Evolutionary conservation across 2,888 invertebrate genomes (phyloP), one percentile per base, ranked within the genome.

Genomic region (Acanthosoma haemorrhoidale): DNA sequence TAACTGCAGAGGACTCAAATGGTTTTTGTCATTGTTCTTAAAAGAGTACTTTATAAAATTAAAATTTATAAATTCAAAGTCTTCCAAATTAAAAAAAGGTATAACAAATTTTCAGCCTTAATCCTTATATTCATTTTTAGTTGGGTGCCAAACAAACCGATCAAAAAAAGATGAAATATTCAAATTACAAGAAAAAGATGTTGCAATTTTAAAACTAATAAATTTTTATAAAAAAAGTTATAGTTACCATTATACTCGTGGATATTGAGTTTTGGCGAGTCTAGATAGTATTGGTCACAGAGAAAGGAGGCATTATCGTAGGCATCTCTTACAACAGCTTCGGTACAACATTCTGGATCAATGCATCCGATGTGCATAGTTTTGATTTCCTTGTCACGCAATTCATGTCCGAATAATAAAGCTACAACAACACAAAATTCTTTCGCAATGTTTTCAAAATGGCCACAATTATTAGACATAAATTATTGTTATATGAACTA

Each of bases 231-330:
- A n/a, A n/a, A n/a, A n/a, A n/a, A 43, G 2, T 43, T 36, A 32
- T 60, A 68, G n/a, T 84, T 80, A 90, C 91, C 86, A 79, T 92
- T 92, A 77, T 89, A 85, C 79, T 91, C 88, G 73, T 87, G 83
- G 67, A 98, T 84, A 73, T 90, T 84, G 63, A 99, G 81, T 74
- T 93, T 92, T 0, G 99, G 99, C 73, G 96, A 91, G 1, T 90
- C 89, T 78, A 97, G 82, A 81, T 99, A 99, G 82, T 99, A 99
- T 81, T 96, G 90, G 80, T 99, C 99, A 83, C 99, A 99, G 41
- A 99, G 86, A 81, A 98, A 97, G 75, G 94, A 84, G 0, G 99
- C 97, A 82, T 97, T 98, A 80, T 96, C 96, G 81, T 93, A 99
- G 0, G 99, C 98, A 82, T 99, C 98, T 76, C 87, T 84, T 21